A percentile compares a stretch with the other conserved stretches of the same genome.
Conservation (phyloP, 2,797 vertebrate species). For the Sebastes glaucus region DNA sequence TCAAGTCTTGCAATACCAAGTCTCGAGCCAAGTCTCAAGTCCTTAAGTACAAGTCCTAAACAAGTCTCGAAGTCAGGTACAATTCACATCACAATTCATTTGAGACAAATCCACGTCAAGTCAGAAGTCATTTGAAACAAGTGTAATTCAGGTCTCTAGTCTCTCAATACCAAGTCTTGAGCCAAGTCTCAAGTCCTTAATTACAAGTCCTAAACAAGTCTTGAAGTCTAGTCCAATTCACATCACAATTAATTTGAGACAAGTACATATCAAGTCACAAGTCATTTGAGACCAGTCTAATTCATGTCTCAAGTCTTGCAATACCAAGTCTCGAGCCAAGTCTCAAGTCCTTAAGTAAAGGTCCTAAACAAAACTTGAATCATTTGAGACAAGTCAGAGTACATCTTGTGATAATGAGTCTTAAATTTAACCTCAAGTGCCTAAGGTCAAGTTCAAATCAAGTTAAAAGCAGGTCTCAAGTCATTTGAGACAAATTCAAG, state of each 20-base stretch:
- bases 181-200: background rate
- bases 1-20: background rate
- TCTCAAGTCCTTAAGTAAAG: background rate
- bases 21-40: background rate
- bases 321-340: background rate
- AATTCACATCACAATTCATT: background rate
- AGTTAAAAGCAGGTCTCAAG: too few species aligned
- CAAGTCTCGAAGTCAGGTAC: too few species aligned
- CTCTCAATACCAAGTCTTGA: accelerated
- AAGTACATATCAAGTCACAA: background rate
- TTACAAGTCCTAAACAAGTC: background rate
- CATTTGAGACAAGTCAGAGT: too few species aligned
- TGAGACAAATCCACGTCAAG: background rate
- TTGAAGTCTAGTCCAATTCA: too few species aligned
- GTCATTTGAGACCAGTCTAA: background rate
- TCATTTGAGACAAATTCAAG: too few species aligned
- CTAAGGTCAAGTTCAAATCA: accelerated
- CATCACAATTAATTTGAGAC: too few species aligned
- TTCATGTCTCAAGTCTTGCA: background rate
- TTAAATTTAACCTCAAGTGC: too few species aligned
- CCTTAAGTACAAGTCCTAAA: background rate
- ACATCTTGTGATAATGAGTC: accelerated
- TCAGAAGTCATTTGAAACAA: background rate
- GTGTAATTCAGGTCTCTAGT: background rate
- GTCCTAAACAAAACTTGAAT: too few species aligned